Evolutionary conservation across 2,797 vertebrate species (phyloP), one percentile per base, ranked within the genome.

Genomic region (Pangasius krempfi): DNA sequence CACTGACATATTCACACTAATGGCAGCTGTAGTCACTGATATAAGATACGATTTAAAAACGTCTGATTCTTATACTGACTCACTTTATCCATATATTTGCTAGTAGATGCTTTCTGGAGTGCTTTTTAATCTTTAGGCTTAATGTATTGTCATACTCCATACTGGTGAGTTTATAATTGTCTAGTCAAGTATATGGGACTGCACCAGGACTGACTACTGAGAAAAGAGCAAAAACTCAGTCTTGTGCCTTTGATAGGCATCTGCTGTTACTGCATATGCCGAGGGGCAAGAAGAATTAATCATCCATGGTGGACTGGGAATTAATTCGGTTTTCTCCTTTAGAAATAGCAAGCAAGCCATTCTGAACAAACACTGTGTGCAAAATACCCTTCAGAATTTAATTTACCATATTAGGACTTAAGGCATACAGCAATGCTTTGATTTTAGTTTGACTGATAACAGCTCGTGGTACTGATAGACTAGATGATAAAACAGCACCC

Each of bases 211-310:
- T 64, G 81, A 40, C n/a, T 84, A 52, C 1, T 79, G 58, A 86
- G 58, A 86, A 37, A 76, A 84, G 60, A 14, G 72, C 78, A 85
- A 20, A 81, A 75, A 82, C 22, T 87, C 40, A 87, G 40, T 8
- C 33, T 40, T n/a, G n/a, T 84, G 47, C 90, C 83, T 89, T 64
- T 84, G 66, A 82, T 52, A 82, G 33, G 5, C 54, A 88, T 76
- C 62, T 73, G 66, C 20, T 76, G 25, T 88, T 54, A 76, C 60
- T 87, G 50, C 10, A 16, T 85, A 62, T 5, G 62, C 86, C 72
- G n/a, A 87, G 33, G 62, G 78, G 20, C 16, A 86, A 70, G 70
- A 72, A 72, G n/a, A 47, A 84, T 79, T 83, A 81, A 60, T 62
- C 68, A 56, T 78, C 70, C 50, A 54, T 70, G 40, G 47, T 79